Conservation (phyloP, 2,888 invertebrate genomes). For the Heteropelma amictum region DNA sequence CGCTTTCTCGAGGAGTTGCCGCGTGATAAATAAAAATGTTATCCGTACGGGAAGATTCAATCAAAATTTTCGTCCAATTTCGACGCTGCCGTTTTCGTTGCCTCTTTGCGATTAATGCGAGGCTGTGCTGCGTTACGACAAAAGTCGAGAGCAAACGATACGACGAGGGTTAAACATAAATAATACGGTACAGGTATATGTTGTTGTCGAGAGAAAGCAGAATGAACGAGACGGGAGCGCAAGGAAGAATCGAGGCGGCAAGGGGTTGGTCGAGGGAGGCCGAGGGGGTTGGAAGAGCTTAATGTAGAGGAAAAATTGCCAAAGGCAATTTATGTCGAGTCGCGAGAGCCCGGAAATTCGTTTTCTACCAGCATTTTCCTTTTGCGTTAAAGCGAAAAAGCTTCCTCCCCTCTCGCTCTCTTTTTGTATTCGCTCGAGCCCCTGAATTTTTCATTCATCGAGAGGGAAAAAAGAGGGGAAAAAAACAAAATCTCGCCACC, state of each 20-base stretch:
- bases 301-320: conserved; percentile 51
- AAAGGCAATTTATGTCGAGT: conserved; percentile 51
- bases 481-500: no score
- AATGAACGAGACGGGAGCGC: conserved; percentile 1
- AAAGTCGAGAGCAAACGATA: conserved; percentile 29
- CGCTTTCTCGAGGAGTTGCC: neutral
- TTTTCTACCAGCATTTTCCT: conserved; percentile 42
- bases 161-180: conserved; percentile 40
- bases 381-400: conserved; percentile 38
- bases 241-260: neutral
- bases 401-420: conserved; percentile 32
- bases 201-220: neutral
- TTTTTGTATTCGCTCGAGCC: neutral
- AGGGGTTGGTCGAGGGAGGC: neutral
- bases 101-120: neutral
- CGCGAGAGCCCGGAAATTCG: conserved; percentile 47
- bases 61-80: no score
- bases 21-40: neutral
- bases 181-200: conserved; percentile 23
- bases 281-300: conserved; percentile 24
- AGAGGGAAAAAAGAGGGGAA: no score
- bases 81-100: no score
- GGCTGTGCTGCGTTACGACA: neutral
- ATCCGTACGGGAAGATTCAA: no score
- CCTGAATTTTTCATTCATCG: neutral